Conservation (phyloP, 2,888 invertebrate species). For the Pandemis corylana region DNA sequence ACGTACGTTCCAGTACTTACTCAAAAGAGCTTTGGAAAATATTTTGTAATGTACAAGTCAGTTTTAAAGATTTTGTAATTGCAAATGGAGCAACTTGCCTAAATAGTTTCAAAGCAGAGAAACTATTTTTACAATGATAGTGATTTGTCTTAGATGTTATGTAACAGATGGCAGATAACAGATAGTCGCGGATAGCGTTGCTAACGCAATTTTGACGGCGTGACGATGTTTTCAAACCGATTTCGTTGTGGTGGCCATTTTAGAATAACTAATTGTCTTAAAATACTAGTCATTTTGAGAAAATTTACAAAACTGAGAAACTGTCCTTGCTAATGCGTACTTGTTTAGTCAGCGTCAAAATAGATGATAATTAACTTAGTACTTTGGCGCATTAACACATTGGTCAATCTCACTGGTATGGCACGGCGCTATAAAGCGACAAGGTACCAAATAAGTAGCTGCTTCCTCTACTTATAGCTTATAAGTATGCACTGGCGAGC, state of each 20-base stretch:
- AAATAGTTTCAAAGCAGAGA: neutral
- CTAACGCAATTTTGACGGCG: slow-evolving; percentile 31
- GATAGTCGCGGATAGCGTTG: slow-evolving; percentile 20
- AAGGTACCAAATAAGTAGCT: no score
- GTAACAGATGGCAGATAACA: slow-evolving; percentile 19
- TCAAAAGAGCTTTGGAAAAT: neutral
- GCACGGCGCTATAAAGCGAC: no score
- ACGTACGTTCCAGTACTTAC: no score
- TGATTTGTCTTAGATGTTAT: slow-evolving; percentile 19
- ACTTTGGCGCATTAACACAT: no score
- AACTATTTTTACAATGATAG: neutral
- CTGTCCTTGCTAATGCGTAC: neutral
- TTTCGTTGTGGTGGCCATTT: slow-evolving; percentile 22
- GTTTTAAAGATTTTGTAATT: neutral
- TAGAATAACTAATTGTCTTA: slow-evolving; percentile 31
- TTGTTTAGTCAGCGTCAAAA: neutral
- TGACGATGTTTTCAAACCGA: slow-evolving; percentile 22
- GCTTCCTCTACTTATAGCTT: no score
- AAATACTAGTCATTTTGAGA: slow-evolving; percentile 15
- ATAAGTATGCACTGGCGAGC: no score
- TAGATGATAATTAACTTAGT: no score
- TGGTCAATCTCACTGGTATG: no score
- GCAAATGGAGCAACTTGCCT: neutral
- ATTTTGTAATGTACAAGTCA: neutral
- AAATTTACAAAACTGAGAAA: slow-evolving; percentile 5